These are phyloP conservation scores for Caenorhabditis tropicalis DNA, from an alignment of 1,140 invertebrate genomes.

Conservation along the genomic window DNA sequence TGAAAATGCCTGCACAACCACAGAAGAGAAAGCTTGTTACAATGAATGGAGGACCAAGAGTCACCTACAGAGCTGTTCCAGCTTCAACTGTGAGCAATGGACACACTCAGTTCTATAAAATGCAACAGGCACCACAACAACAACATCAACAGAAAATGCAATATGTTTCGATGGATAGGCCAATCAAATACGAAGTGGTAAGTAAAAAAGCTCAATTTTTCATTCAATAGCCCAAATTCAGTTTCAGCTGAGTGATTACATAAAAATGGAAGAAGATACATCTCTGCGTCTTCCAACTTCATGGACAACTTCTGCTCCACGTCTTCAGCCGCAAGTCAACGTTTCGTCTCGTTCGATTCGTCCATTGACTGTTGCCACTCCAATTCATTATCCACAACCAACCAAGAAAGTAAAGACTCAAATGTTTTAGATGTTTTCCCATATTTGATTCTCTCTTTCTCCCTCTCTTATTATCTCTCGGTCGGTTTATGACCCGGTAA, in stretches of 20 bases:
- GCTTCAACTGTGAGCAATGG: neutral
- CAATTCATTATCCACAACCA: neutral
- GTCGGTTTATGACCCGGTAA: neutral
- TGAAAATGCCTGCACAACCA: slow-evolving; percentile 1
- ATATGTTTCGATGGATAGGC: neutral
- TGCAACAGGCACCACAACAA: neutral
- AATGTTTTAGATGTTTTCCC: neutral
- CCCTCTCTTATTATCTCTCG: neutral
- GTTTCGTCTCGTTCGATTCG: neutral
- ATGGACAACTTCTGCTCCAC: neutral
- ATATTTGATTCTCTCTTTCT: neutral
- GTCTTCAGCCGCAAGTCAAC: slow-evolving; percentile 23
- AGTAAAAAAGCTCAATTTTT: neutral
- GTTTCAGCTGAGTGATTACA: slow-evolving; percentile 17
- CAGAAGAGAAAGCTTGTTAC: neutral
- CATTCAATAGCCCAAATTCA: neutral
- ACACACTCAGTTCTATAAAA: neutral
- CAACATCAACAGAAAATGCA: neutral
- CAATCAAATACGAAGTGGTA: slow-evolving; percentile 22
- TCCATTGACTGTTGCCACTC: slow-evolving; percentile 1
- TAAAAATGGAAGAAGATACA: slow-evolving; percentile 1
- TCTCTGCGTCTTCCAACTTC: neutral
- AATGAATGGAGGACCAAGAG: neutral
- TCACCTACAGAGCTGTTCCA: neutral
- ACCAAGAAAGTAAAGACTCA: neutral